Percentiles rank a stretch among this genome's conserved stretches.
Conservation (phyloP, 2,113 vertebrate genomes). For the Pristiophorus japonicus region DNA sequence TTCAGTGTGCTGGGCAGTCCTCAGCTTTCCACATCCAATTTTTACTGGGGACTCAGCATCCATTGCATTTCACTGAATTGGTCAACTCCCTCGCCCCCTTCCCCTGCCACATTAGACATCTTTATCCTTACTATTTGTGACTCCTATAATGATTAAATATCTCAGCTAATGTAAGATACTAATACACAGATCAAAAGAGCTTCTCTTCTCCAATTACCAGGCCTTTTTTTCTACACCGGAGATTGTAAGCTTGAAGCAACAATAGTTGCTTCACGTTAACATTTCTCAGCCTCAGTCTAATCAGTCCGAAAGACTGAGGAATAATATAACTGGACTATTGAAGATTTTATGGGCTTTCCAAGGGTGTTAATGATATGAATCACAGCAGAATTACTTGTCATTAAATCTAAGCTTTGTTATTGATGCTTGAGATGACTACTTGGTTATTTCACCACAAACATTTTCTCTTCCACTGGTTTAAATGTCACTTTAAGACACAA, state of each 20-base stretch:
- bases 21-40: neutral
- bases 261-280: neutral
- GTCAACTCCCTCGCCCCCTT: too few relatives aligned
- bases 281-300: neutral
- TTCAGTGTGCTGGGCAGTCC: neutral
- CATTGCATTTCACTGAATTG: neutral
- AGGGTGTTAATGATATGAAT: neutral
- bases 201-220: neutral
- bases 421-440: neutral
- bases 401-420: neutral
- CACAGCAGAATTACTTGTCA: neutral
- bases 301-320: neutral
- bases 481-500: neutral
- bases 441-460: neutral
- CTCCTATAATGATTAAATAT: neutral
- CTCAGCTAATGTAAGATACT: neutral
- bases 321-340: neutral
- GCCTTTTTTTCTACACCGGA: neutral
- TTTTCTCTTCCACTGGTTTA: neutral
- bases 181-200: neutral
- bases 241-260: neutral
- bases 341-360: neutral
- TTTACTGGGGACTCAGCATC: neutral
- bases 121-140: neutral
- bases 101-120: neutral